Base-by-base conservation (phyloP, 2,797 vertebrate genomes). In the Xerus rutilus region DNA sequence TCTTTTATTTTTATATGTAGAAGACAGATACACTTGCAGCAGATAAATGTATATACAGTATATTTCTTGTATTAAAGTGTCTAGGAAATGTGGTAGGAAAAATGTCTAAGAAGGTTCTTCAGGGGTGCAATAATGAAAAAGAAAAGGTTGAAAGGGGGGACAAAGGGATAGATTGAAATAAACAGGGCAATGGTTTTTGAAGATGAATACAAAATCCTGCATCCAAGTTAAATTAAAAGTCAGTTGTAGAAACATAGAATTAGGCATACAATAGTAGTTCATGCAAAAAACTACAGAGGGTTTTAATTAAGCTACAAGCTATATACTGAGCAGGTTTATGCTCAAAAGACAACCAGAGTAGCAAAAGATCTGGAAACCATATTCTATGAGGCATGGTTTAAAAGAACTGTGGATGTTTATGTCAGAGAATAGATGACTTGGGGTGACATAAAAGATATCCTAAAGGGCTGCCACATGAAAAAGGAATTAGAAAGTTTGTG, bases 181-280 rank as follows among this genome's bases (percentile, higher is more conserved):
- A 89, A 83, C n/a, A 94, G 94, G 23, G 25, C 7, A 10, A 47
- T 86, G 15, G 32, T 87, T 96, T 76, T 52, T 84, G 72, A 90
- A 30, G 39, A 82, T 85, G 11, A 52, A 74, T 54, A 20, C 35
- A 89, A 89, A 87, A 5, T 30, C 18, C n/a, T 85, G 14, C 10
- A 83, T 69, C 18, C 59, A 84, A 20, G 52, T 95, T 94, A 94
- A 96, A 95, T 91, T 89, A 81, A 87, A 96, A 87, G 47, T 89
- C 47, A 90, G 25, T 86, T 93, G 8, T 64, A 45, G 67, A 94
- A 93, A 72, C 78, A 81, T 28, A 96, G 65, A 83, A 79, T 89
- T 45, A 94, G 35, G 25, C 69, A 85, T 77, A 90, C 89, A 93
- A 86, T 47, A 96, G 74, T 43, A 90, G 74, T 91, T 86, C 20